phyloP scores from a whole-genome alignment of 2,113 vertebrate species.

The Maccullochella peelii region DNA sequence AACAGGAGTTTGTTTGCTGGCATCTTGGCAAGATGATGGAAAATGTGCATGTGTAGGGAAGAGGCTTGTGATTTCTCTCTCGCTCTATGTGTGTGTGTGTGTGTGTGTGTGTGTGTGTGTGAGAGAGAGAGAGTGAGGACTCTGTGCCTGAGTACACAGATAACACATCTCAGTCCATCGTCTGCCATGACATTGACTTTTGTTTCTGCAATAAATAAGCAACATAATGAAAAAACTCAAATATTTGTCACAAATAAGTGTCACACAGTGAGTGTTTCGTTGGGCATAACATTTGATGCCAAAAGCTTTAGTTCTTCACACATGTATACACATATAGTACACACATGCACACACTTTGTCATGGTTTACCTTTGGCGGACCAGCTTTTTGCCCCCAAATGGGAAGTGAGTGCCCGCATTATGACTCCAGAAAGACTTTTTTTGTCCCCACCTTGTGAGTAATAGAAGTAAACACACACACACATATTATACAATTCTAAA shows the following conservation, averaged over 20 bases:
- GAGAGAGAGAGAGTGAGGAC: background rate
- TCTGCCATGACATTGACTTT: conserved; percentile 53
- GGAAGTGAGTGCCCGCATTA: background rate
- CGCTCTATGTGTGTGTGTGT: background rate
- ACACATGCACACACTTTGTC: background rate
- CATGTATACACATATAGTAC: background rate
- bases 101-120: background rate
- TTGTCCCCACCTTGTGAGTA: background rate
- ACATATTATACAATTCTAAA: background rate
- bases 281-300: background rate
- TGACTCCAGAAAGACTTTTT: background rate
- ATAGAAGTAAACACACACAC: background rate
- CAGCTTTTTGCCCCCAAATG: background rate
- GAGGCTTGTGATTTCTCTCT: conserved; percentile 3
- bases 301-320: background rate
- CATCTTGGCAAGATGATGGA: conserved; percentile 48
- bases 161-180: conserved; percentile 55
- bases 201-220: conserved; percentile 48
- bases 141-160: conserved; percentile 61
- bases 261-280: background rate
- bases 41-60: conserved; percentile 26
- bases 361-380: background rate
- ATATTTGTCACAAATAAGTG: conserved; percentile 1
- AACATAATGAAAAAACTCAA: conserved; percentile 26
- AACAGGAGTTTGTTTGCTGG: conserved; percentile 44